phyloP scores from a whole-genome alignment of 2,888 invertebrate genomes.

The Pollenia amentaria region DNA sequence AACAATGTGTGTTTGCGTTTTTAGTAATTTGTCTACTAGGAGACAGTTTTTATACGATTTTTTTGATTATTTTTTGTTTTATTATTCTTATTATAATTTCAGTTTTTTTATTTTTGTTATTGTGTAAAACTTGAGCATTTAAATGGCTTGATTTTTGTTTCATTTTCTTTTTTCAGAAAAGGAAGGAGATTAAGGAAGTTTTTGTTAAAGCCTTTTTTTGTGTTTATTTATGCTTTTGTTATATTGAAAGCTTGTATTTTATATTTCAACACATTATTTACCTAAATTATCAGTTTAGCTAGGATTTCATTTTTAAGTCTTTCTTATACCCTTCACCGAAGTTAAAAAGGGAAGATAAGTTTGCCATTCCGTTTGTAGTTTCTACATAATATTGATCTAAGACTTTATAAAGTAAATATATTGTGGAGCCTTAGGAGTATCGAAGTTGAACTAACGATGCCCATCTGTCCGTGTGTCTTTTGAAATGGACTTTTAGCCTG shows the following conservation, averaged over 20 bases:
- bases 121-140: conserved; percentile 36
- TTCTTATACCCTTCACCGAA: no score
- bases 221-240: neutral
- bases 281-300: no score
- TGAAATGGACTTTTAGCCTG: no score
- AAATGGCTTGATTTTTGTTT: neutral
- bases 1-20: neutral
- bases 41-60: conserved; percentile 2
- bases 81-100: neutral
- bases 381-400: no score
- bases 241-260: neutral
- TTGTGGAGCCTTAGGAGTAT: no score
- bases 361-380: no score
- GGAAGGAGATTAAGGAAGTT: conserved; percentile 12
- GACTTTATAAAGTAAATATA: no score
- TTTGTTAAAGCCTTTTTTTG: conserved; percentile 10
- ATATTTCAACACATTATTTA: neutral
- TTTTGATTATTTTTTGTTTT: neutral
- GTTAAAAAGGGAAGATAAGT: no score
- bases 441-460: no score
- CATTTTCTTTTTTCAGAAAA: neutral
- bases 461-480: no score
- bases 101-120: neutral
- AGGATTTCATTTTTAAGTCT: no score
- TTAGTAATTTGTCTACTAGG: neutral